These are phyloP conservation scores for Quiscalus mexicanus DNA, from an alignment of 2,113 vertebrate species.

Conservation along the genomic window DNA sequence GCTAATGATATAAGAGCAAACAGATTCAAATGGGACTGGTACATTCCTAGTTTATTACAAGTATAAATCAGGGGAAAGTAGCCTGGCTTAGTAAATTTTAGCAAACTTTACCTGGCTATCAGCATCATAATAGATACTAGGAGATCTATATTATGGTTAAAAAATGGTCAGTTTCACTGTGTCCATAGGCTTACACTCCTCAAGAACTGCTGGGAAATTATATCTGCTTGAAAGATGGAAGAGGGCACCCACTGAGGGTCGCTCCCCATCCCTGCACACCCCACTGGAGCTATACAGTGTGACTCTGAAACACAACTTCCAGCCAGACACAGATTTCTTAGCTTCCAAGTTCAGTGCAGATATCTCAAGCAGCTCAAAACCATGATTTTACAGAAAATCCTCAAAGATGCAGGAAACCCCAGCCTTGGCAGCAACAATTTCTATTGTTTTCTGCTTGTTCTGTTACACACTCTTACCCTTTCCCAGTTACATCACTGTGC, in stretches of 20 bases:
- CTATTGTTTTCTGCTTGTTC: background rate
- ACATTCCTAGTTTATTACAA: background rate
- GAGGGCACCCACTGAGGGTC: background rate
- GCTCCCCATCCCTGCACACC: background rate
- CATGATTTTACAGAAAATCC: background rate
- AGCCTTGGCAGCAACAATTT: background rate
- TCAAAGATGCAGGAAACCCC: constrained; percentile 11
- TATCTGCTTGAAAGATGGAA: background rate
- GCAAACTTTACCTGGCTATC: background rate
- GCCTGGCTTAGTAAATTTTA: background rate
- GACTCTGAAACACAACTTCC: background rate
- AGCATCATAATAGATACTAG: background rate
- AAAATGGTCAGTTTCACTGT: background rate
- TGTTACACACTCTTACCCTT: constrained; percentile 1
- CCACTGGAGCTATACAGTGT: accelerated
- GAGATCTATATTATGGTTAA: background rate
- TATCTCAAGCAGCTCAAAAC: background rate
- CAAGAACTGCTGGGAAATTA: background rate
- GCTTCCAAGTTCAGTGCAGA: background rate
- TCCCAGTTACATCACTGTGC: background rate
- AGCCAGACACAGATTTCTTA: background rate
- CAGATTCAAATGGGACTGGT: background rate
- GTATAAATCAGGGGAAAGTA: background rate
- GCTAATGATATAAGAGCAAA: background rate
- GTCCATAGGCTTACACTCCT: background rate